phyloP scores from a whole-genome alignment of 2,113 vertebrate species.

The Salvelinus fontinalis region DNA sequence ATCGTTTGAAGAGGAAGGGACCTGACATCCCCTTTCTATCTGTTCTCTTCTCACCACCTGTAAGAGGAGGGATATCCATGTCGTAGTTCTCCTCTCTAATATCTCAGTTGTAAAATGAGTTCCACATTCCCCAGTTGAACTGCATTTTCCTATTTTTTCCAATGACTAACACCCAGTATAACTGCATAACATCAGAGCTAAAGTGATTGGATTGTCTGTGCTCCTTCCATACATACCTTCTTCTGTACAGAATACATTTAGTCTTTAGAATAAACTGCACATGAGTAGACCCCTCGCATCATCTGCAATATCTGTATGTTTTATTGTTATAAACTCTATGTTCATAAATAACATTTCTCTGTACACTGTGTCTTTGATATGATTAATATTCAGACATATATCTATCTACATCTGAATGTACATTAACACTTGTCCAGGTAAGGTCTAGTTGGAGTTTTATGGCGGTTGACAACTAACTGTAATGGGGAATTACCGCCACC shows the following conservation, averaged over 20 bases:
- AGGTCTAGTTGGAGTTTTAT: too few species aligned
- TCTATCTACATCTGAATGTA: slow-evolving; percentile 70
- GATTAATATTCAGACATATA: slow-evolving; percentile 42
- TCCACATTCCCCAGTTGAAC: slow-evolving; percentile 52
- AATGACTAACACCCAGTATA: slow-evolving; percentile 37
- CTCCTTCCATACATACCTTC: slow-evolving; percentile 49
- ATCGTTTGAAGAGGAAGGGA: background rate
- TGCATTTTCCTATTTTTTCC: too few species aligned
- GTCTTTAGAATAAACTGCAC: slow-evolving; percentile 48
- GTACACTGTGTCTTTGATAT: slow-evolving; percentile 63
- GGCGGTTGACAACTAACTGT: too few species aligned
- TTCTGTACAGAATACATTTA: slow-evolving; percentile 34
- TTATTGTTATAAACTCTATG: slow-evolving; percentile 22
- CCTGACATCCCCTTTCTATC: background rate
- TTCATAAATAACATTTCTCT: slow-evolving; percentile 48
- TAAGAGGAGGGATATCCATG: background rate
- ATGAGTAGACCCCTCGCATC: slow-evolving; percentile 39
- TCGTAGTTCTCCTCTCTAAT: background rate
- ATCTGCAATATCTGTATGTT: slow-evolving; percentile 25
- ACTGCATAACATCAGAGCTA: slow-evolving; percentile 27
- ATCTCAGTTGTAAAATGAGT: slow-evolving; percentile 40
- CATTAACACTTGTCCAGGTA: slow-evolving; percentile 31
- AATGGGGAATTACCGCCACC: too few species aligned
- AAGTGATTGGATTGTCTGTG: slow-evolving; percentile 66
- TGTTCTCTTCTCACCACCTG: background rate